Evolutionary conservation across 1,140 invertebrate species (phyloP).

Genomic region (Neodiprion virginianus): DNA sequence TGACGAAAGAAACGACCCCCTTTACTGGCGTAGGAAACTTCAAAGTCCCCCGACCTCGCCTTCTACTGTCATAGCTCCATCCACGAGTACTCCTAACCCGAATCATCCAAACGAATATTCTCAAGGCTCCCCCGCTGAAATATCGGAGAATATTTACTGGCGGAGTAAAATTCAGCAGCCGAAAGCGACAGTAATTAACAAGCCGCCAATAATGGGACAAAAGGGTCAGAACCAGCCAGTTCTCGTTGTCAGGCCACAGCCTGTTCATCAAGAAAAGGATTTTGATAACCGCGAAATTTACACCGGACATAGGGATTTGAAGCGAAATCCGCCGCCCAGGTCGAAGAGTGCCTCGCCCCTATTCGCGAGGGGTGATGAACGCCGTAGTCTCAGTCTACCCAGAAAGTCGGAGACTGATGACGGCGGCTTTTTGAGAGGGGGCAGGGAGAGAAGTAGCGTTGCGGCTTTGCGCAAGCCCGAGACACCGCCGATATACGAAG

Average conservation of each 20-base stretch:
- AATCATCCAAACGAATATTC: constrained; percentile 31
- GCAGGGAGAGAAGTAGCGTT: background rate
- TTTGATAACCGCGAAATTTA: background rate
- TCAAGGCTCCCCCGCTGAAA: constrained; percentile 22
- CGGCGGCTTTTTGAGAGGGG: constrained; percentile 9
- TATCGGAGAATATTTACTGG: constrained; percentile 39
- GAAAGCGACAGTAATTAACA: constrained; percentile 34
- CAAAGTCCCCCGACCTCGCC: constrained; percentile 17
- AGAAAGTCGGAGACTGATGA: constrained; percentile 29
- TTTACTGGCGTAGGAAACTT: constrained; percentile 30
- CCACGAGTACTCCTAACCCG: constrained; percentile 34
- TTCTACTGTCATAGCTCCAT: constrained; percentile 22
- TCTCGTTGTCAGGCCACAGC: constrained; percentile 51
- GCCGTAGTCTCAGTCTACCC: constrained; percentile 39
- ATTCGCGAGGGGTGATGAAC: constrained; percentile 40
- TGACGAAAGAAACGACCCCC: constrained; percentile 31
- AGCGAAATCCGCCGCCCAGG: constrained; percentile 18
- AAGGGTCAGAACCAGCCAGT: constrained; percentile 54
- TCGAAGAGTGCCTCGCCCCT: constrained; percentile 44
- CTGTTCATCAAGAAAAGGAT: constrained; percentile 38
- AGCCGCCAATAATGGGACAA: constrained; percentile 47
- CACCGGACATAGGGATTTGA: background rate
- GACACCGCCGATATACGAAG: constrained; percentile 34
- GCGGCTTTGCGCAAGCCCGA: constrained; percentile 15
- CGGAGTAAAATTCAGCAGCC: constrained; percentile 28